Percentiles rank a stretch among this genome's conserved stretches.
phyloP scores from a whole-genome alignment of 37 sponge, comb jelly and placozoan genomes.

The Hormiphora californensis region DNA sequence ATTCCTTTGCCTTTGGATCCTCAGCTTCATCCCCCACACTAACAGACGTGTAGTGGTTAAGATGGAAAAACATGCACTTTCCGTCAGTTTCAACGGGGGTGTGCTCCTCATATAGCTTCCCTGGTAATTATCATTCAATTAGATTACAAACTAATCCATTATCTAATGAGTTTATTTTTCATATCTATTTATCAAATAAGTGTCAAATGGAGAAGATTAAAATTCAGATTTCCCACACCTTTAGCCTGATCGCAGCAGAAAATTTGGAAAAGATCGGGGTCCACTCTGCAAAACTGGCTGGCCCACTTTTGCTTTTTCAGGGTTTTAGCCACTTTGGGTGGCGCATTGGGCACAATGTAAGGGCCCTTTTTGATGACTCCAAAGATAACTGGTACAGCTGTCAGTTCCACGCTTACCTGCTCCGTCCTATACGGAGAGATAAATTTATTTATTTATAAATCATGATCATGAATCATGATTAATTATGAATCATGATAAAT shows the following conservation, averaged over 20 bases:
- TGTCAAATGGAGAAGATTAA: too few species aligned
- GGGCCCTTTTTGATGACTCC: neutral
- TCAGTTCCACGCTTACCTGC: neutral
- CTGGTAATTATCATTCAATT: neutral
- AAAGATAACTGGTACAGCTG: neutral
- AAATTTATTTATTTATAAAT: too few species aligned
- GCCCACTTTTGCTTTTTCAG: neutral
- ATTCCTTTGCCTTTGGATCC: conserved; percentile 3
- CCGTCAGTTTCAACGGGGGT: neutral
- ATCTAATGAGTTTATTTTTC: neutral
- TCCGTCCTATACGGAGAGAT: too few species aligned
- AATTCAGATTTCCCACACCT: too few species aligned
- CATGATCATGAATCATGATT: too few species aligned
- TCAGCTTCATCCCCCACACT: neutral
- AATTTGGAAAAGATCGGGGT: neutral
- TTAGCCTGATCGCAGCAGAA: conserved; percentile 1
- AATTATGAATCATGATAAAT: too few species aligned
- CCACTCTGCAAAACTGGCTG: neutral
- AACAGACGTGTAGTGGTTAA: neutral
- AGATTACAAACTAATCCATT: too few species aligned
- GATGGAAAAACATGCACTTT: conserved; percentile 11
- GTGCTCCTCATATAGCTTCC: neutral
- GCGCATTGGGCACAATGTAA: neutral
- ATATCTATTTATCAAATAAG: too few species aligned
- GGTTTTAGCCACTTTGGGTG: neutral